A percentile compares a stretch with the other conserved stretches of the same genome.
Conservation (phyloP, 2,888 invertebrate species). For the Cheilosia urbana region DNA sequence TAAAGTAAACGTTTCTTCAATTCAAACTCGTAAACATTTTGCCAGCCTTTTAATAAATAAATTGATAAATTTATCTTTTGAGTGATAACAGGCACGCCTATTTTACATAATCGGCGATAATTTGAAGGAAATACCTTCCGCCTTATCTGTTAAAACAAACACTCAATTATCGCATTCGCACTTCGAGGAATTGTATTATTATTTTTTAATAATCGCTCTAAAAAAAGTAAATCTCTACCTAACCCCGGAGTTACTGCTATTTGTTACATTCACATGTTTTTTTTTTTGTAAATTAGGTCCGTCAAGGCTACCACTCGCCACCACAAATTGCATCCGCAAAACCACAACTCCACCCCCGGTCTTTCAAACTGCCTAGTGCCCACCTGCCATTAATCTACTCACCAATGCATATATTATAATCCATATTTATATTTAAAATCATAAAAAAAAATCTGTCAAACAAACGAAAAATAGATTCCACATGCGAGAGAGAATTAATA, state of each 20-base stretch:
- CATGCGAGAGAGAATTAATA: constrained; percentile 10
- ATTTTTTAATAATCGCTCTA: not conserved
- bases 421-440: constrained; percentile 1
- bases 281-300: too few species aligned
- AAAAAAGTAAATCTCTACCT: too few species aligned
- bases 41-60: not conserved
- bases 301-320: too few species aligned
- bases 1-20: not conserved
- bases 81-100: not conserved
- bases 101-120: not conserved
- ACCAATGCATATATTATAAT: constrained; percentile 2
- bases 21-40: not conserved
- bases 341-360: too few species aligned
- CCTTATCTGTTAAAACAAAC: constrained; percentile 1
- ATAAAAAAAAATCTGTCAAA: constrained; percentile 1
- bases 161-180: not conserved
- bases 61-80: not conserved
- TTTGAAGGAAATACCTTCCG: not conserved
- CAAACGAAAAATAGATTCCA: not conserved
- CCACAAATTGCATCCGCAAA: too few species aligned
- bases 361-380: too few species aligned
- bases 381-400: not conserved
- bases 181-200: not conserved
- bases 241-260: too few species aligned
- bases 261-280: too few species aligned